Evolutionary conservation across 2,888 invertebrate species (phyloP).

Genomic region (Drosophila putrida): DNA sequence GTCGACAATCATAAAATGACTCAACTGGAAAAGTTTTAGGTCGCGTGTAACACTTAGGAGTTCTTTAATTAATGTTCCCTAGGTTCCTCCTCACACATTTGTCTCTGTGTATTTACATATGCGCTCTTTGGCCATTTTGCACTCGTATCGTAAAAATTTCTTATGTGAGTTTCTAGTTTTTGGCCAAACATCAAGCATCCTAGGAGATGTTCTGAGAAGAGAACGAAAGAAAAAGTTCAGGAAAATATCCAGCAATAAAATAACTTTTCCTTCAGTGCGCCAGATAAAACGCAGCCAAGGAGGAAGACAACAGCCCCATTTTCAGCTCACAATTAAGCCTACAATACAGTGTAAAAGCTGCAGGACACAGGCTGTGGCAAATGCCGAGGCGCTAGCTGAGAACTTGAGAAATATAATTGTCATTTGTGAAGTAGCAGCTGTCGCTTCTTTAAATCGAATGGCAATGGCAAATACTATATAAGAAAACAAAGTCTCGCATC

Average conservation of each 20-base stretch:
- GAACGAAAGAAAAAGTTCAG: slow-evolving; percentile 60
- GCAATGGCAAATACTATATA: background rate
- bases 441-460: slow-evolving; percentile 34
- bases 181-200: slow-evolving; percentile 69
- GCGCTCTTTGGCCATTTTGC: slow-evolving; percentile 43
- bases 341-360: background rate
- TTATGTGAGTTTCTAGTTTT: slow-evolving; percentile 74
- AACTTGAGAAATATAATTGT: background rate
- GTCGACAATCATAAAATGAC: slow-evolving; percentile 34
- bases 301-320: background rate
- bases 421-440: slow-evolving; percentile 41
- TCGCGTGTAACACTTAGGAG: slow-evolving; percentile 48
- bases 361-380: slow-evolving; percentile 4
- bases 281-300: slow-evolving; percentile 22
- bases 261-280: slow-evolving; percentile 9
- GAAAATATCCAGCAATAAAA: slow-evolving; percentile 65
- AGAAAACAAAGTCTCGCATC: background rate
- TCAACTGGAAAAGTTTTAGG: slow-evolving; percentile 21
- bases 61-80: slow-evolving; percentile 53
- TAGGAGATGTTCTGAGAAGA: slow-evolving; percentile 47
- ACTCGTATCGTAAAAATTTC: slow-evolving; percentile 73
- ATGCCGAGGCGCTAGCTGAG: slow-evolving; percentile 10
- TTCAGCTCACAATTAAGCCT: slow-evolving; percentile 27
- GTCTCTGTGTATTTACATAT: slow-evolving; percentile 67
- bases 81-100: slow-evolving; percentile 26